Evolutionary conservation across 2,888 invertebrate species (phyloP).

Genomic region (Amphipoea oculea): DNA sequence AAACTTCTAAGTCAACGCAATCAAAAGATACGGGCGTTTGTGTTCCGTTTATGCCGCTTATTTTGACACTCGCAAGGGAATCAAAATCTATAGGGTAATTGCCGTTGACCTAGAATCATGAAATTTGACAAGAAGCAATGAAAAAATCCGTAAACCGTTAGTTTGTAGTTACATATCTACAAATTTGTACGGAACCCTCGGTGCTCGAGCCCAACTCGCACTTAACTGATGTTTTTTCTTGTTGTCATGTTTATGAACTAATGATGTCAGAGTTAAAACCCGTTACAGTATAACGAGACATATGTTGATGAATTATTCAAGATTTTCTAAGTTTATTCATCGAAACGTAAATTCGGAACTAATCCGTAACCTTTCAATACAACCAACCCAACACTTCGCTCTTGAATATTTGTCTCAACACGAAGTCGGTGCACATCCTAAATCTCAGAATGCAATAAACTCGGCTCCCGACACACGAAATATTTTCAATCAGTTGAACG

Average conservation of each 20-base stretch:
- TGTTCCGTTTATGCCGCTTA: too few species aligned
- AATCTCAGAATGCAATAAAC: conserved; percentile 70
- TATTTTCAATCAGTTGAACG: conserved; percentile 70
- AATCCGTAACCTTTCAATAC: neutral
- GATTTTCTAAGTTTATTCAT: neutral
- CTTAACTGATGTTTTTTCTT: neutral
- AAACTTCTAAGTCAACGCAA: too few species aligned
- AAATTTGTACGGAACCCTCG: too few species aligned
- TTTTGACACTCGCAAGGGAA: too few species aligned
- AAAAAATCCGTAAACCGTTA: too few species aligned
- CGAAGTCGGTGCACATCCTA: conserved; percentile 48
- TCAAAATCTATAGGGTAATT: too few species aligned
- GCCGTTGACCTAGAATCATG: too few species aligned
- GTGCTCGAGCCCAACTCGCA: too few species aligned
- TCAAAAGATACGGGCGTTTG: too few species aligned
- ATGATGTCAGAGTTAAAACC: neutral
- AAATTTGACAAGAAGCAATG: too few species aligned
- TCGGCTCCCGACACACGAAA: conserved; percentile 44
- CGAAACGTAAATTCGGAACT: neutral
- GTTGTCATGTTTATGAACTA: neutral
- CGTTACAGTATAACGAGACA: neutral
- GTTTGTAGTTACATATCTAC: too few species aligned
- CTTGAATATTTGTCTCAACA: neutral
- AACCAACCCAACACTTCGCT: neutral
- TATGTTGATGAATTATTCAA: neutral